A percentile compares a stretch with the other conserved stretches of the same genome.
Conservation (phyloP, 2,113 vertebrate genomes). For the Eupsittula cactorum region DNA sequence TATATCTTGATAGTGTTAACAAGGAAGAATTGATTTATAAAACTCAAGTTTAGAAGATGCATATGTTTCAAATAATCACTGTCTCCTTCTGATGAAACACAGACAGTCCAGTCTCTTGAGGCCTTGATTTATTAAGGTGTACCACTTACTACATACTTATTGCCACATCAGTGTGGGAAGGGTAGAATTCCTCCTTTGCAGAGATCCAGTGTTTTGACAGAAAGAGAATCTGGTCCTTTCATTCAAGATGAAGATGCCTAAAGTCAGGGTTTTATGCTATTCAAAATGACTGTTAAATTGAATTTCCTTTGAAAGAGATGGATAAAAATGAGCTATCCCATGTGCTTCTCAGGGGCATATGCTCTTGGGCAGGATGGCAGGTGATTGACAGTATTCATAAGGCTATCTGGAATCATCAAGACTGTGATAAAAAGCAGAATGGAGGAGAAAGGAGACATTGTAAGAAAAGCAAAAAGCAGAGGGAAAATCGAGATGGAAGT, state of each 20-base stretch:
- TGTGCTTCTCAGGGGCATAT: constrained; percentile 27
- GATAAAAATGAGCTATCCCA: constrained; percentile 21
- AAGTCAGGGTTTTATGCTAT: constrained; percentile 29
- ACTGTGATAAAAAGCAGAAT: background rate
- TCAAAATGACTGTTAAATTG: constrained; percentile 63
- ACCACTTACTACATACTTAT: constrained; percentile 21
- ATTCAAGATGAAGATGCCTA: constrained; percentile 45
- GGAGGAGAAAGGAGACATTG: constrained; percentile 35
- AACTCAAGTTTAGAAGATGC: background rate
- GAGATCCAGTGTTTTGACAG: constrained; percentile 57
- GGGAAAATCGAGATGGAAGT: background rate
- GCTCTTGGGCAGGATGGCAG: constrained; percentile 37
- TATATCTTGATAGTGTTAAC: constrained; percentile 34
- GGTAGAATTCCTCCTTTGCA: background rate
- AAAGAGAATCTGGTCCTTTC: constrained; percentile 57
- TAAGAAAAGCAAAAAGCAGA: background rate
- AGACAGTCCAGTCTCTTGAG: constrained; percentile 33
- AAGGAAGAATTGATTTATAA: constrained; percentile 24
- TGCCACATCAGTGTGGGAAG: background rate
- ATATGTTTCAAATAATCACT: constrained; percentile 55
- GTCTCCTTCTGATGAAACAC: constrained; percentile 33
- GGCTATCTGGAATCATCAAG: constrained; percentile 17
- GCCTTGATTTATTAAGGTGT: constrained; percentile 53
- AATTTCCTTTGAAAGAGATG: constrained; percentile 59
- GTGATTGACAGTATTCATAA: constrained; percentile 48